phyloP scores from a whole-genome alignment of 2,113 vertebrate species.

The Elephantulus edwardii region DNA sequence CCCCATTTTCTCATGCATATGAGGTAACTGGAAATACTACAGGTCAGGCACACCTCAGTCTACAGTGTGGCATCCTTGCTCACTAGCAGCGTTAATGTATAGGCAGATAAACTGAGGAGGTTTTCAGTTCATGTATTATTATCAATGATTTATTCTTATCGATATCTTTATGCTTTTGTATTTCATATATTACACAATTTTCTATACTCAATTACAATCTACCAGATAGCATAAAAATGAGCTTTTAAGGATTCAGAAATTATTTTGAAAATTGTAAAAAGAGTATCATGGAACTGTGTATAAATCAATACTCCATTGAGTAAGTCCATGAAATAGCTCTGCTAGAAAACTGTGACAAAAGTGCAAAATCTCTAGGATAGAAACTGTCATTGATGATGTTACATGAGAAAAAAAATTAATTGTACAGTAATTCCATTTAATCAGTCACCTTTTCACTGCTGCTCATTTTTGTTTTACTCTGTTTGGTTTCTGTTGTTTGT shows the following conservation, averaged over 20 bases:
- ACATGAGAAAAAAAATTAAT: neutral
- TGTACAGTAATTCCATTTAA: neutral
- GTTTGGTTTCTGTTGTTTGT: neutral
- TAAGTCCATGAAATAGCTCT: neutral
- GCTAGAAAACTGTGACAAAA: neutral
- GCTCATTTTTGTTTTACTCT: conserved; percentile 25
- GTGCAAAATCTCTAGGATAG: neutral
- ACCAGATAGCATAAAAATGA: neutral
- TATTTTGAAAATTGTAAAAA: neutral
- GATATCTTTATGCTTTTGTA: neutral
- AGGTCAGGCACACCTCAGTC: too few relatives aligned
- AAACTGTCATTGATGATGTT: neutral
- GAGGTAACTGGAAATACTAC: too few relatives aligned
- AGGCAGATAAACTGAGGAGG: neutral
- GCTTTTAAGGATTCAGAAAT: conserved; percentile 9
- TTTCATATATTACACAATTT: conserved; percentile 1
- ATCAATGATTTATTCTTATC: conserved; percentile 27
- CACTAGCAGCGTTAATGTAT: too few relatives aligned
- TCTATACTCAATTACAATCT: neutral
- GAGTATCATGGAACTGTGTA: neutral
- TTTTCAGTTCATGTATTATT: neutral
- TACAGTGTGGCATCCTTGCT: too few relatives aligned
- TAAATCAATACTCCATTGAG: neutral
- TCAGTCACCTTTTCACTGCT: neutral
- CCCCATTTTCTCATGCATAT: too few relatives aligned